A percentile compares a stretch with the other conserved stretches of the same genome.
Conservation (phyloP, 23 tunicate species). For the Trididemnum clinides region DNA sequence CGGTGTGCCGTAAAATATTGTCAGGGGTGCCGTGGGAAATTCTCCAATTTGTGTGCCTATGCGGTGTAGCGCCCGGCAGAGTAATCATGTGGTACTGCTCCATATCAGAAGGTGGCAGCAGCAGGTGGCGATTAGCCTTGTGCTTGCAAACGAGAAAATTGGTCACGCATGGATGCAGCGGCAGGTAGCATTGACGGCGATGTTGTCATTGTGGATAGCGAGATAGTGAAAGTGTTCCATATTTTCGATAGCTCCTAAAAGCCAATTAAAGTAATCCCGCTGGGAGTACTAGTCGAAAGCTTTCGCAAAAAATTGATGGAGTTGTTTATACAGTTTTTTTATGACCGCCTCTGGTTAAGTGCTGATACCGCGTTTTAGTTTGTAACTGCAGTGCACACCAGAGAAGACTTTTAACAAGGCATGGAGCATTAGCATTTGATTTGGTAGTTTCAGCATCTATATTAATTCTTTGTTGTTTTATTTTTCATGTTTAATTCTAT, state of each 20-base stretch:
- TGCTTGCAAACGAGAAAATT: constrained; percentile 29
- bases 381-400: constrained; percentile 31
- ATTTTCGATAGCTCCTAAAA: constrained; percentile 22
- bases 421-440: constrained; percentile 31
- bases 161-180: constrained; percentile 35
- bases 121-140: constrained; percentile 35
- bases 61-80: constrained; percentile 33
- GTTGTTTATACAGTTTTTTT: constrained; percentile 29
- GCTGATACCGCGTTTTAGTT: constrained; percentile 32
- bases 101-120: constrained; percentile 26
- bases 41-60: constrained; percentile 28
- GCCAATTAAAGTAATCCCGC: constrained; percentile 33
- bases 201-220: constrained; percentile 31
- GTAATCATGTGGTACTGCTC: constrained; percentile 12
- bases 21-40: constrained; percentile 26
- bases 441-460: constrained; percentile 37
- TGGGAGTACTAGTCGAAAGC: constrained; percentile 37
- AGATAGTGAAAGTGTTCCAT: constrained; percentile 36
- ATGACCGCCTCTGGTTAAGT: constrained; percentile 35
- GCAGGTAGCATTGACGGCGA: constrained; percentile 28
- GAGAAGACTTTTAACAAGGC: constrained; percentile 30
- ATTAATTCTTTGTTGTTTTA: constrained; percentile 31
- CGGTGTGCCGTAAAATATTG: constrained; percentile 8
- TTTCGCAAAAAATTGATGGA: constrained; percentile 19
- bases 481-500: constrained; percentile 31